phyloP scores from a whole-genome alignment of 2,797 vertebrate species.

The Australoheros facetus region DNA sequence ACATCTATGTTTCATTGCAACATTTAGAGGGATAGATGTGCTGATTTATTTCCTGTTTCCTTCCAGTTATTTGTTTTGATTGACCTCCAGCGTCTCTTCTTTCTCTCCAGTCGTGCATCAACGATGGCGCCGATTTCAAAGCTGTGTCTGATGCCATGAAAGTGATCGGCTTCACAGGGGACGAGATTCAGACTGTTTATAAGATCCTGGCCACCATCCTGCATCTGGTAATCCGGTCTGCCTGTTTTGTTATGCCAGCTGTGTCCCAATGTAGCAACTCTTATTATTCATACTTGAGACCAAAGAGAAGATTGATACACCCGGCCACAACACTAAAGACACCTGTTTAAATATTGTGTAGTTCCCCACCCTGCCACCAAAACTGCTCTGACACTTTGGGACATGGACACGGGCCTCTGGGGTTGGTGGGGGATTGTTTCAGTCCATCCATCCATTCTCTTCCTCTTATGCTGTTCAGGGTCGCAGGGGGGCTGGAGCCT shows the following conservation, averaged over 20 bases:
- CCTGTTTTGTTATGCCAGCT: background rate
- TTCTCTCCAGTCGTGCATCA: slow-evolving; percentile 87
- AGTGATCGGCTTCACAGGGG: slow-evolving; percentile 94
- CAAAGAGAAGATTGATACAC: accelerated
- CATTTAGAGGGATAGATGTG: background rate
- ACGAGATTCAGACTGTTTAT: slow-evolving; percentile 95
- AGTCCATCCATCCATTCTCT: too few species aligned
- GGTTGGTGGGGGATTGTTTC: background rate
- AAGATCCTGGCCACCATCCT: slow-evolving; percentile 94
- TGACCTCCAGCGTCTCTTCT: background rate
- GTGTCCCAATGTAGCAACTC: background rate
- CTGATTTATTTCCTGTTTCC: background rate
- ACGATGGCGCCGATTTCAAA: slow-evolving; percentile 91
- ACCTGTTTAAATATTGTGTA: accelerated
- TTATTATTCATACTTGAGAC: background rate
- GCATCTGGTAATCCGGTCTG: slow-evolving; percentile 86
- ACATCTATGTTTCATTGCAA: background rate
- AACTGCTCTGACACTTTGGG: too few species aligned
- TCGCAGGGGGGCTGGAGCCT: too few species aligned
- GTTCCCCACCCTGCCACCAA: too few species aligned
- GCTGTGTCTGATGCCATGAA: slow-evolving; percentile 97
- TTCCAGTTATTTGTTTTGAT: background rate
- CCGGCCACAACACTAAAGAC: background rate
- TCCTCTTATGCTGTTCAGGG: too few species aligned
- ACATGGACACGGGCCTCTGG: background rate